phyloP scores from a whole-genome alignment of 2,888 invertebrate genomes.

The Cephalotes varians region DNA sequence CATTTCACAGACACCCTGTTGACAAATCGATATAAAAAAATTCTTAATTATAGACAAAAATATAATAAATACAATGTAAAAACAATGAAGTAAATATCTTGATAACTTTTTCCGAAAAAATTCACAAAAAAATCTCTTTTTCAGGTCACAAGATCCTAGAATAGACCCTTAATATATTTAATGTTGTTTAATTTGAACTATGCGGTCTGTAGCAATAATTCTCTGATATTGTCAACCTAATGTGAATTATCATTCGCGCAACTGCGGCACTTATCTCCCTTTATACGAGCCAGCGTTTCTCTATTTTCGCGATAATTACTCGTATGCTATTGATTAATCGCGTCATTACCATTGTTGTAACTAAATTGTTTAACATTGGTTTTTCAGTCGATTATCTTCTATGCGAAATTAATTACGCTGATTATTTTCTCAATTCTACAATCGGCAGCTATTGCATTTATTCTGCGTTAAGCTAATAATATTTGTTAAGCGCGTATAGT shows the following conservation, averaged over 20 bases:
- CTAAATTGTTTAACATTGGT: neutral
- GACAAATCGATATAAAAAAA: too few relatives aligned
- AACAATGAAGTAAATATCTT: too few relatives aligned
- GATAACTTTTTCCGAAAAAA: too few relatives aligned
- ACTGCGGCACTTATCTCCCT: slow-evolving; percentile 11
- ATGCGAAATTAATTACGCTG: slow-evolving; percentile 11
- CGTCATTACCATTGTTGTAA: slow-evolving; percentile 1
- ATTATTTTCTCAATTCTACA: slow-evolving; percentile 22
- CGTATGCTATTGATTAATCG: slow-evolving; percentile 32
- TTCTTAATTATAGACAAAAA: too few relatives aligned
- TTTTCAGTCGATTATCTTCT: slow-evolving; percentile 26
- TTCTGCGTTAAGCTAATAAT: slow-evolving; percentile 20
- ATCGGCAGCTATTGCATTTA: neutral
- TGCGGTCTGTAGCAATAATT: slow-evolving; percentile 19
- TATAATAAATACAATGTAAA: too few relatives aligned
- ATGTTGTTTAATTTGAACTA: slow-evolving; percentile 19
- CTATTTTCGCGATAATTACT: slow-evolving; percentile 29
- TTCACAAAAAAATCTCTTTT: too few relatives aligned
- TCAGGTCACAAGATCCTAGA: too few relatives aligned
- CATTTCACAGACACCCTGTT: too few relatives aligned
- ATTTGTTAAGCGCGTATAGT: neutral
- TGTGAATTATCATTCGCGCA: slow-evolving; percentile 16
- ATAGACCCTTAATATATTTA: too few relatives aligned
- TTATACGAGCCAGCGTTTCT: neutral
- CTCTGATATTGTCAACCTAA: slow-evolving; percentile 25